A percentile compares a stretch with the other conserved stretches of the same genome.
Evolutionary conservation across 37 sponge, comb jelly and placozoan genomes (phyloP).

Genomic region (Bolinopsis microptera): DNA sequence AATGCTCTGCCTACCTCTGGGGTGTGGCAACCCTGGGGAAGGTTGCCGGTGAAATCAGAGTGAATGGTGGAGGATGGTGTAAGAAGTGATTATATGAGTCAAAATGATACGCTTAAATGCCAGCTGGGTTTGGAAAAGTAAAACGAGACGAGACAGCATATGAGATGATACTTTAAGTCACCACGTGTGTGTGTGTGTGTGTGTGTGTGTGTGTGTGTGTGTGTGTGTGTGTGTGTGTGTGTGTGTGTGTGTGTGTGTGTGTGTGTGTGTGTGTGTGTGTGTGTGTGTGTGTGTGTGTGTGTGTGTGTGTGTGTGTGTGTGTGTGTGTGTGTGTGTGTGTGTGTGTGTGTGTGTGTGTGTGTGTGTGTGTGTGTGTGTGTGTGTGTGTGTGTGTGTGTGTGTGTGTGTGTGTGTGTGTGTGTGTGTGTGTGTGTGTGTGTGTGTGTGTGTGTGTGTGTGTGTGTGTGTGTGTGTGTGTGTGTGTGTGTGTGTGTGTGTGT

Average conservation of each 20-base stretch:
- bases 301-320: slow-evolving; percentile 69
- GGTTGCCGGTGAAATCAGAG: no score
- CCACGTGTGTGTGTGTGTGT: slow-evolving; percentile 67
- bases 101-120: no score
- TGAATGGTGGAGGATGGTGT: no score
- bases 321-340: slow-evolving; percentile 68
- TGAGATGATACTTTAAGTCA: no score
- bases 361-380: slow-evolving; percentile 70
- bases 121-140: no score
- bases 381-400: slow-evolving; percentile 59
- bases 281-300: slow-evolving; percentile 69
- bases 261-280: slow-evolving; percentile 69
- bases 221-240: slow-evolving; percentile 69
- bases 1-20: no score
- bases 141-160: no score
- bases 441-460: slow-evolving; percentile 71
- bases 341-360: slow-evolving; percentile 70
- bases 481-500: slow-evolving; percentile 71
- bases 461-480: slow-evolving; percentile 73
- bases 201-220: slow-evolving; percentile 69
- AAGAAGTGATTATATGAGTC: no score
- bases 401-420: slow-evolving; percentile 70
- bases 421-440: slow-evolving; percentile 70
- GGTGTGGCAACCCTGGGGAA: no score
- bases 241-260: slow-evolving; percentile 69